Base-by-base conservation (phyloP, 2,888 invertebrate species). In the Eupithecia vulgata region DNA sequence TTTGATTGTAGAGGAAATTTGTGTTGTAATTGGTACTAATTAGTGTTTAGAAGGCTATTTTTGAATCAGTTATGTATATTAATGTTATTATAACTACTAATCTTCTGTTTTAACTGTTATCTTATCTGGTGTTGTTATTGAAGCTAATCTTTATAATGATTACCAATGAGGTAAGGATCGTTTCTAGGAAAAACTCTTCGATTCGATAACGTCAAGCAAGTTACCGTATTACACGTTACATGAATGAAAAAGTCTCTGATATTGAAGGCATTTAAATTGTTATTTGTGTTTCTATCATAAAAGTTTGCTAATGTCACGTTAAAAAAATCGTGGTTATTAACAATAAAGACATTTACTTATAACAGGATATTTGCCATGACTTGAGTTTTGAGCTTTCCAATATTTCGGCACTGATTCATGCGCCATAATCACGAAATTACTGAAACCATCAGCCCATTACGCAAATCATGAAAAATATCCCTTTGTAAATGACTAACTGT, bases 1-100 rank as follows among this genome's bases (percentile, higher is more conserved):
- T 92, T 93, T 93, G 93, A 94, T 94, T 93, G 91, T 92, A 82
- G 82, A 88, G 85, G 87, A 86, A 90, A 88, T 89, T 89, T 87
- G 88, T 89, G 85, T 85, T 84, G 90, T 93, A 93, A 94, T 93
- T 93, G 90, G 88, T 90, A 87, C 89, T 92, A 92, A 94, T 92
- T 92, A 92, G 90, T 92, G 89, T 93, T 93, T 92, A 88, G 87
- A 89, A 85, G 87, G 84, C 85, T 86, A 84, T 86, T 85, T 86
- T 82, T 85, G 84, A 84, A 72, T 80, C 81, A 75, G 79, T 84
- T 59, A 61, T 66, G n/a, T 69, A 13, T 40, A 6, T 62, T 37
- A 67, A 45, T 68, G 35, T 37, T 70, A 62, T 61, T 66, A 37
- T 37, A 37, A 25, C 21, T 59, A 17, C 61, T 35, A 65, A 25